A percentile compares a stretch with the other conserved stretches of the same genome.
These are phyloP conservation scores for Corythoichthys intestinalis DNA, from an alignment of 2,113 vertebrate species.

Conservation along the genomic window DNA sequence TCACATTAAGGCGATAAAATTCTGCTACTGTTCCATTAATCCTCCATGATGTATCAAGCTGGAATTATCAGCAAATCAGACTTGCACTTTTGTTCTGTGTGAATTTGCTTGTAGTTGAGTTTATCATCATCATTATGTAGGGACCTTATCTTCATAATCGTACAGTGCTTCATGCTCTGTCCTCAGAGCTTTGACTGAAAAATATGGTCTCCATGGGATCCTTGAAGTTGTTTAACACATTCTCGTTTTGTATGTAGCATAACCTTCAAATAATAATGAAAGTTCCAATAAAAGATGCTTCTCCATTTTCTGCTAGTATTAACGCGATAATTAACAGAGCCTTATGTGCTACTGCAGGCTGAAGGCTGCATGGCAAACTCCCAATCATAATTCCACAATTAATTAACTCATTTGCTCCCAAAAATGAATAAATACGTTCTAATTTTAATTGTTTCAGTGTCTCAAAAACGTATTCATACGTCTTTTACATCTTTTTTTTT, in stretches of 20 bases:
- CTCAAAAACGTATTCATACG: too few species aligned
- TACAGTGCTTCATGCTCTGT: not conserved
- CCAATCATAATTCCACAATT: too few species aligned
- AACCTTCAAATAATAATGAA: not conserved
- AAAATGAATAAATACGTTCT: too few species aligned
- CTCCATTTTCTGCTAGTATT: not conserved
- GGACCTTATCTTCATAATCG: not conserved
- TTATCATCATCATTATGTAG: slow-evolving; percentile 17
- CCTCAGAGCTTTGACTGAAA: slow-evolving; percentile 3
- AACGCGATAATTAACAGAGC: not conserved
- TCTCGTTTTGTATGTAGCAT: not conserved
- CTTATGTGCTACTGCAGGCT: too few species aligned
- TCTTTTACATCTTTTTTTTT: too few species aligned
- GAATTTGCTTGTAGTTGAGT: slow-evolving; percentile 12
- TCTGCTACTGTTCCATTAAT: slow-evolving; percentile 41
- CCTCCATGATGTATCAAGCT: slow-evolving; percentile 20
- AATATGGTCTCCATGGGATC: not conserved
- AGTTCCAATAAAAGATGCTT: not conserved
- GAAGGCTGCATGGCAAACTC: too few species aligned
- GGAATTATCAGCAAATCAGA: slow-evolving; percentile 35
- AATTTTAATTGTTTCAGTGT: too few species aligned
- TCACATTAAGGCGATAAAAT: slow-evolving; percentile 29
- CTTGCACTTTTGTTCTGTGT: not conserved
- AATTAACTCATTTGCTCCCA: too few species aligned
- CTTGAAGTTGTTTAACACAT: slow-evolving; percentile 9